Evolutionary conservation across 2,888 invertebrate species (phyloP).

Genomic region (Xylocampa areola): DNA sequence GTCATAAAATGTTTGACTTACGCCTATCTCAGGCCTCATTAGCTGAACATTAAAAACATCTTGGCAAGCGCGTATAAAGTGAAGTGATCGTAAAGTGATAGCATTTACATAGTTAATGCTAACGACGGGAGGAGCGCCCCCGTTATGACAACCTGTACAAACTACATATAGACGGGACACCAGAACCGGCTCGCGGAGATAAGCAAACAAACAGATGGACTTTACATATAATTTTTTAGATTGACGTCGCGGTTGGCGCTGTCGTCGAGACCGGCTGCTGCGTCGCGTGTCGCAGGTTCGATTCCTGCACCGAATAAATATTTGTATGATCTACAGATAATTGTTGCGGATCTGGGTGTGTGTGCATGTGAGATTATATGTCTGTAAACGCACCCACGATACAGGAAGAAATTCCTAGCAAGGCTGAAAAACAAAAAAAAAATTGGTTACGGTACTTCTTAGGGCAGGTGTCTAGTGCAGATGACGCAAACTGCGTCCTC

Average conservation of each 20-base stretch:
- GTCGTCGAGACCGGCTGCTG: no score
- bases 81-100: slow-evolving; percentile 50
- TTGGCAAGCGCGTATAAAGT: slow-evolving; percentile 32
- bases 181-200: slow-evolving; percentile 25
- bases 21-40: not conserved
- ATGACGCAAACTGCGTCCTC: slow-evolving; percentile 12
- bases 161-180: slow-evolving; percentile 1
- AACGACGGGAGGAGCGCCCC: slow-evolving; percentile 24
- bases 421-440: no score
- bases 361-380: no score
- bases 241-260: no score
- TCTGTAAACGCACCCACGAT: no score
- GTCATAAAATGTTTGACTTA: not conserved
- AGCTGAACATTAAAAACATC: slow-evolving; percentile 29
- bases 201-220: slow-evolving; percentile 51
- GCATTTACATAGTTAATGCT: slow-evolving; percentile 45
- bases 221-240: slow-evolving; percentile 50
- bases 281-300: no score
- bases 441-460: no score
- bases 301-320: no score
- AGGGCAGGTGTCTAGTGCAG: no score
- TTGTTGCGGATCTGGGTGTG: no score
- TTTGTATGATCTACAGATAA: no score
- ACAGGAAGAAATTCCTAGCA: no score
- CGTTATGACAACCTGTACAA: not conserved